Base-by-base conservation (phyloP, 2,113 vertebrate genomes). In the Cynopterus brachyotis region DNA sequence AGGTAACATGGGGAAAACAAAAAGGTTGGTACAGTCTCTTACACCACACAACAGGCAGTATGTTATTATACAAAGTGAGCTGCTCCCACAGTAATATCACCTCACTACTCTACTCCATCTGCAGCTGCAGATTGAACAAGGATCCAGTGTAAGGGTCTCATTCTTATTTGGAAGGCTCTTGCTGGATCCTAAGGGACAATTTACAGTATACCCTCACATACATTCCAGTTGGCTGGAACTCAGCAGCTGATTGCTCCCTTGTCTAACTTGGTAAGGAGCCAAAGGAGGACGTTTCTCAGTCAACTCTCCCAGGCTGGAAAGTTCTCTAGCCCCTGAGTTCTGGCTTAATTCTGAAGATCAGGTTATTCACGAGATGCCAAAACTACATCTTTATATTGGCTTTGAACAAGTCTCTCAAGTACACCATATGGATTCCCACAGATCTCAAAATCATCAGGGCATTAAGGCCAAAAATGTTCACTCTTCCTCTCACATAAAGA, bases 361-460 rank as follows among this genome's bases (percentile, higher is more conserved):
- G 97, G 96, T 98, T 98, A 95, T 98, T 97, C 97, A 93, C 79
- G 35, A 96, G 60, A 97, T 91, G 96, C 96, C 97, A 97, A 96
- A 97, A 98, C 94, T 97, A 45, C 37, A 42, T 97, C 97, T 97
- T 96, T 96, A 96, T 78, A 79, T 96, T 97, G 93, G 97, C 96
- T 96, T 93, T 97, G 89, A 96, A 96, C 91, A 96, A 93, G 76
- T 96, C 93, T 97, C 93, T 95, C 93, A 95, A 97, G 78, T 93
- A 96, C 37, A 96, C 85, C 67, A 82, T 79, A 91, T 24, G 17
- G 66, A 97, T 96, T 97, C 97, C 89, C 94, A 97, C 93, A 97
- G 83, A 95, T 91, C 80, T 95, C 96, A 96, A 84, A 79, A 93
- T 95, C 85, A 85, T 89, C 84, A 95, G 83, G 91, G 95, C 22